Percentiles rank a stretch among this genome's conserved stretches.
phyloP scores from a whole-genome alignment of 2,113 vertebrate genomes.

The Urocitellus parryii region DNA sequence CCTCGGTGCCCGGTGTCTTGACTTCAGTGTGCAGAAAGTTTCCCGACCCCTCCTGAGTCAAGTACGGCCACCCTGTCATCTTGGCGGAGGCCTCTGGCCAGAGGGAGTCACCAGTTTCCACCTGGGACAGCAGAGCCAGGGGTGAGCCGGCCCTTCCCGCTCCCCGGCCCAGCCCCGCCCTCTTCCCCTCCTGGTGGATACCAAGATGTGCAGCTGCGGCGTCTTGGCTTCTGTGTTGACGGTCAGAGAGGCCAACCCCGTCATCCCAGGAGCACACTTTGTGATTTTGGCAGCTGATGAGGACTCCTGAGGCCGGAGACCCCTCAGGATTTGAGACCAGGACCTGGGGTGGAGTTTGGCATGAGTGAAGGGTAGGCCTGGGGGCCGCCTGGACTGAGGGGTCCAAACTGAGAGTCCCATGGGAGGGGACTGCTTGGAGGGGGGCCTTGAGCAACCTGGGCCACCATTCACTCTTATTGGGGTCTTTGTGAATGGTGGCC shows the following conservation, averaged over 20 bases:
- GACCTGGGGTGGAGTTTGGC: background rate
- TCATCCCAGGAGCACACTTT: too few relatives aligned
- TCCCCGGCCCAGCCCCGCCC: background rate
- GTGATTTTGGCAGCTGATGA: too few relatives aligned
- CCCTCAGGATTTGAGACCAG: too few relatives aligned
- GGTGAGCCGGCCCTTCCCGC: background rate
- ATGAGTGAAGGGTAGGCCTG: background rate
- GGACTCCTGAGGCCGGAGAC: too few relatives aligned
- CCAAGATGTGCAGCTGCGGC: slow-evolving; percentile 58
- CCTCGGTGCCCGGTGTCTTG: slow-evolving; percentile 29
- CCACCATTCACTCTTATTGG: background rate
- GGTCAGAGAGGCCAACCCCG: slow-evolving; percentile 84
- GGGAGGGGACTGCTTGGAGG: background rate
- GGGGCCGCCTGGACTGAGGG: background rate
- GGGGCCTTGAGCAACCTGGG: background rate
- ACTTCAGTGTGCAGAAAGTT: slow-evolving; percentile 88
- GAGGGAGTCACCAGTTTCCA: slow-evolving; percentile 63
- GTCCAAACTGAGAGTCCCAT: background rate
- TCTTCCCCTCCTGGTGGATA: slow-evolving; percentile 62
- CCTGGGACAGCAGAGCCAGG: slow-evolving; percentile 77
- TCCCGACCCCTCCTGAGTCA: slow-evolving; percentile 57
- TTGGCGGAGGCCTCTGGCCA: slow-evolving; percentile 76
- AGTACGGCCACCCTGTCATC: slow-evolving; percentile 84
- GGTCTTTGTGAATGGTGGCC: background rate
- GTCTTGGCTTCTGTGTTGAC: slow-evolving; percentile 79